Evolutionary conservation across 2,888 invertebrate genomes (phyloP).

Genomic region (Leptinotarsa tumamoca): DNA sequence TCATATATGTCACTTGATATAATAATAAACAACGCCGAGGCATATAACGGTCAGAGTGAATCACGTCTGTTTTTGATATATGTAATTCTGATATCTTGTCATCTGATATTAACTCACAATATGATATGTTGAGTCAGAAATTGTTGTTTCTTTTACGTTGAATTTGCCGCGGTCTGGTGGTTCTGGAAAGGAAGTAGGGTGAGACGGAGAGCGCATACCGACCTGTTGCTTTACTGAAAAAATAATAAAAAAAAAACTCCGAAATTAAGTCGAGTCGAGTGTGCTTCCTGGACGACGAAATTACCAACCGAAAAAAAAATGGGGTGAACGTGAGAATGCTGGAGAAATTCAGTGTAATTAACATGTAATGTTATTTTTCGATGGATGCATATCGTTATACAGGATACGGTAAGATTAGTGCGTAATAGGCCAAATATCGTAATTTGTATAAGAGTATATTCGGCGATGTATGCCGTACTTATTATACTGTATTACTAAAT

Average conservation of each 20-base stretch:
- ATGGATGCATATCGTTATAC: background rate
- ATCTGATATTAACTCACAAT: conserved; percentile 28
- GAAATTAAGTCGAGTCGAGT: background rate
- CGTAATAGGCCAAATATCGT: too few relatives aligned
- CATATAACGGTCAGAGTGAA: conserved; percentile 16
- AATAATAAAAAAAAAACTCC: background rate
- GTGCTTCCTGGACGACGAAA: conserved; percentile 16
- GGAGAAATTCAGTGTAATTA: background rate
- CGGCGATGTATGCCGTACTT: background rate
- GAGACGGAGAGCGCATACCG: conserved; percentile 23
- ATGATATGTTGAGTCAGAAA: conserved; percentile 29
- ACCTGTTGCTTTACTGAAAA: conserved; percentile 15
- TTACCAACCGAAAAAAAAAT: conserved; percentile 3
- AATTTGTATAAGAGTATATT: background rate
- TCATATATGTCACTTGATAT: conserved; percentile 22
- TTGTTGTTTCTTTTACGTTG: conserved; percentile 24
- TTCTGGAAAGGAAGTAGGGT: conserved; percentile 32
- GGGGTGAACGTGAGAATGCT: conserved; percentile 11
- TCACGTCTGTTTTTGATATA: conserved; percentile 16
- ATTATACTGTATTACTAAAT: too few relatives aligned
- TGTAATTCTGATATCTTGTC: conserved; percentile 26
- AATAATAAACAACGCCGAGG: conserved; percentile 14
- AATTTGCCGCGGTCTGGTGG: conserved; percentile 29
- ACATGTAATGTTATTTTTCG: background rate
- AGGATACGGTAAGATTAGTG: too few relatives aligned